Conservation (phyloP, 2,797 vertebrate species). For the Epinephelus malabaricus region DNA sequence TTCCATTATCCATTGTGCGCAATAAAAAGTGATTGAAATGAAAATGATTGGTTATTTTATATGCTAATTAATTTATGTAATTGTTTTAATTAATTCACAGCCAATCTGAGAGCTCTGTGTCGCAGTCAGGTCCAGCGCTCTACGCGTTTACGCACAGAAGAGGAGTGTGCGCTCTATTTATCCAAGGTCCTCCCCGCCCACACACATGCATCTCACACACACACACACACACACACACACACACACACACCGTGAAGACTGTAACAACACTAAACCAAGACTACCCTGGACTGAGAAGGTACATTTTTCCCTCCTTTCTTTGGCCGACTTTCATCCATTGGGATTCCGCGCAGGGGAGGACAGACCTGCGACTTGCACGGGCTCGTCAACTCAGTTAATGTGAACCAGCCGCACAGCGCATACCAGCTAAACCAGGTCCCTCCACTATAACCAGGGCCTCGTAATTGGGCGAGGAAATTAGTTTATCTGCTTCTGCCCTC, state of each 20-base stretch:
- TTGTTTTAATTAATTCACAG: conserved; percentile 14
- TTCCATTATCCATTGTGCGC: conserved; percentile 2
- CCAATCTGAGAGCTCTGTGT: conserved; percentile 4
- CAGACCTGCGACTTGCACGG: conserved; percentile 17
- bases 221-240: conserved; percentile 17
- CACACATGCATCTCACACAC: neutral
- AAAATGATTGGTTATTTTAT: accelerated
- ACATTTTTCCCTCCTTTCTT: neutral
- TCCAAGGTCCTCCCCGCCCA: conserved; percentile 35
- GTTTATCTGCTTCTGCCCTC: conserved; percentile 66
- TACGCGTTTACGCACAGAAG: conserved; percentile 55
- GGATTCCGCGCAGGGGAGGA: conserved; percentile 8
- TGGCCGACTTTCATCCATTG: conserved; percentile 16
- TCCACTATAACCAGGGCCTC: conserved; percentile 54
- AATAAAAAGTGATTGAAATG: neutral
- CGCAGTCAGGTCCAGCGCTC: conserved; percentile 10
- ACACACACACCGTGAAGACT: conserved; percentile 18
- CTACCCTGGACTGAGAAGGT: neutral
- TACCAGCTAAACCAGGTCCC: conserved; percentile 56
- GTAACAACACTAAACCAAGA: conserved; percentile 7
- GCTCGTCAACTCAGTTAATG: conserved; percentile 61
- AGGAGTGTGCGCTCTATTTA: conserved; percentile 64
- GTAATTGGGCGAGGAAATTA: conserved; percentile 65
- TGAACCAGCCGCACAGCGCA: conserved; percentile 62
- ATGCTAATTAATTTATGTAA: neutral